phyloP scores from a whole-genome alignment of 2,888 invertebrate genomes.

The Patella ulyssiponensis region DNA sequence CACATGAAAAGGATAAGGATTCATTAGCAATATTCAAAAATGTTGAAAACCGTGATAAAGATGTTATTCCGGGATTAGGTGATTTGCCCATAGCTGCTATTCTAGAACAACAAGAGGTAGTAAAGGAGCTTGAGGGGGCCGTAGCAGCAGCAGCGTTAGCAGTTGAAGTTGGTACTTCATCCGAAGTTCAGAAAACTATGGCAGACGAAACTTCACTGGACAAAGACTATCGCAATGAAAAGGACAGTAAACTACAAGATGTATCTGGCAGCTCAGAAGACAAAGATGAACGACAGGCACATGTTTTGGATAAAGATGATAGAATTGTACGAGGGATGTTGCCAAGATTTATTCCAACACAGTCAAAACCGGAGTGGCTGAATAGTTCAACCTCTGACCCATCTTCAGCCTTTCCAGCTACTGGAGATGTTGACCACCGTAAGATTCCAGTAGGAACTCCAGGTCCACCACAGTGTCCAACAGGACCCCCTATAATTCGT shows the following conservation, averaged over 20 bases:
- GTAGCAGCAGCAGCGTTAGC: neutral
- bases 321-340: neutral
- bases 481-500: neutral
- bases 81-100: neutral
- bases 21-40: neutral
- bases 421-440: neutral
- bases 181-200: neutral
- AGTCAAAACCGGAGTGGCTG: neutral
- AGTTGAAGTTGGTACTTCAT: neutral
- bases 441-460: neutral
- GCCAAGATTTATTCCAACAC: neutral
- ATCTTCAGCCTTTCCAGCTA: neutral
- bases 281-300: neutral
- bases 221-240: neutral
- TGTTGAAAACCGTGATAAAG: neutral
- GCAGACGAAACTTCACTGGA: neutral
- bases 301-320: neutral
- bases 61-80: neutral
- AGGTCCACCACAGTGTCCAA: neutral
- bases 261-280: neutral
- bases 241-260: neutral
- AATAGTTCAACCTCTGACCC: neutral
- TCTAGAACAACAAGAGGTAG: neutral
- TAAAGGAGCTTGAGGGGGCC: too few relatives aligned
- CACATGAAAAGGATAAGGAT: neutral